Conservation (phyloP, 2,888 invertebrate genomes). For the Tanypteryx hageni region DNA sequence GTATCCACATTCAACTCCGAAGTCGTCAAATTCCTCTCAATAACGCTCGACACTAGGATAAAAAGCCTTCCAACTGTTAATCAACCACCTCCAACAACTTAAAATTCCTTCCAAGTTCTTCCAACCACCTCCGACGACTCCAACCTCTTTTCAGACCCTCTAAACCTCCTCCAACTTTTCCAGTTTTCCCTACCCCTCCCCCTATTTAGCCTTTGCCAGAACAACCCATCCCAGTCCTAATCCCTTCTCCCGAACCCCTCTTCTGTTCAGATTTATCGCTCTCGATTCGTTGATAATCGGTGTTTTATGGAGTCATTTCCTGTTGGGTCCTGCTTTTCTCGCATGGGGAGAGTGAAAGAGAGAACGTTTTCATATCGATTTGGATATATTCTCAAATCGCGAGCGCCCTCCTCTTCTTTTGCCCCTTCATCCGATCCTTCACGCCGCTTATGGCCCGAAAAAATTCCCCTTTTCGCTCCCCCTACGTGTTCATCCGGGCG, state of each 20-base stretch:
- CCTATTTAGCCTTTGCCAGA: not conserved
- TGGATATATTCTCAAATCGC: not conserved
- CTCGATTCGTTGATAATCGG: slow-evolving; percentile 8
- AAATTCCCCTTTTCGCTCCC: not conserved
- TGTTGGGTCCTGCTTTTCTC: not conserved
- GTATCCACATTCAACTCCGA: too few species aligned
- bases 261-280: not conserved
- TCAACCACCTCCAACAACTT: too few species aligned
- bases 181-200: not conserved
- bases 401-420: not conserved
- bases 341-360: not conserved
- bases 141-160: not conserved
- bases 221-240: not conserved
- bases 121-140: not conserved
- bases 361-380: not conserved
- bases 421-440: not conserved
- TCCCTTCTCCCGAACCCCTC: not conserved
- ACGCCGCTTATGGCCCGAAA: not conserved
- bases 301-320: slow-evolving; percentile 22
- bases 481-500: not conserved
- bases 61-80: too few species aligned
- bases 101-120: not conserved
- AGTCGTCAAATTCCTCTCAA: too few species aligned
- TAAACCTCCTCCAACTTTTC: slow-evolving; percentile 3
- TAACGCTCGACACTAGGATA: too few species aligned